These are phyloP conservation scores for Callorhinus ursinus DNA, from an alignment of 2,113 vertebrate genomes.

Conservation along the genomic window DNA sequence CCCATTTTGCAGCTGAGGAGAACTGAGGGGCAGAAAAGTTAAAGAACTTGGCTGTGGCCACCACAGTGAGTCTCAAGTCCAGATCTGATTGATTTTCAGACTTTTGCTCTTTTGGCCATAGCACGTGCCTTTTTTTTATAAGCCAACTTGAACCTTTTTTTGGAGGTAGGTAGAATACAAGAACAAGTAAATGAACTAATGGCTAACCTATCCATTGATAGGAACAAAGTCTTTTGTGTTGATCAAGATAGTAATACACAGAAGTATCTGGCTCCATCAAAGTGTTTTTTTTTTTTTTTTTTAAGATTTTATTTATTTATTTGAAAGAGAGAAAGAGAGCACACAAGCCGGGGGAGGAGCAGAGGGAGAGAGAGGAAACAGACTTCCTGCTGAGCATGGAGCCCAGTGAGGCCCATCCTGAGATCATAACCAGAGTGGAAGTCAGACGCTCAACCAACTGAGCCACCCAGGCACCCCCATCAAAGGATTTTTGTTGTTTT, in stretches of 20 bases:
- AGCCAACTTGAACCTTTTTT: slow-evolving; percentile 20
- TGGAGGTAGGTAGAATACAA: background rate
- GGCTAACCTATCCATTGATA: background rate
- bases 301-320: background rate
- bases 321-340: background rate
- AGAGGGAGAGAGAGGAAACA: background rate
- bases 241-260: background rate
- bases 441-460: background rate
- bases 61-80: slow-evolving; percentile 19
- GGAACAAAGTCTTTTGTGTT: slow-evolving; percentile 1
- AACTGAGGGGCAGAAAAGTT: background rate
- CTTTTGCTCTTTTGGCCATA: slow-evolving; percentile 7
- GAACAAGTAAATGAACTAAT: background rate
- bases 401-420: background rate
- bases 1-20: background rate
- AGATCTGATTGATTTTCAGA: background rate
- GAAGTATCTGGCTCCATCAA: background rate
- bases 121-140: slow-evolving; percentile 26
- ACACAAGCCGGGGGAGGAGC: background rate
- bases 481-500: slow-evolving; percentile 12
- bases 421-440: background rate
- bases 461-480: background rate
- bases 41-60: background rate
- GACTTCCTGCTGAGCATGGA: background rate
- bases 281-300: background rate